These are phyloP conservation scores for Holothuria scabra DNA, from an alignment of 53 echinoderm and acorn worm species.

Conservation along the genomic window DNA sequence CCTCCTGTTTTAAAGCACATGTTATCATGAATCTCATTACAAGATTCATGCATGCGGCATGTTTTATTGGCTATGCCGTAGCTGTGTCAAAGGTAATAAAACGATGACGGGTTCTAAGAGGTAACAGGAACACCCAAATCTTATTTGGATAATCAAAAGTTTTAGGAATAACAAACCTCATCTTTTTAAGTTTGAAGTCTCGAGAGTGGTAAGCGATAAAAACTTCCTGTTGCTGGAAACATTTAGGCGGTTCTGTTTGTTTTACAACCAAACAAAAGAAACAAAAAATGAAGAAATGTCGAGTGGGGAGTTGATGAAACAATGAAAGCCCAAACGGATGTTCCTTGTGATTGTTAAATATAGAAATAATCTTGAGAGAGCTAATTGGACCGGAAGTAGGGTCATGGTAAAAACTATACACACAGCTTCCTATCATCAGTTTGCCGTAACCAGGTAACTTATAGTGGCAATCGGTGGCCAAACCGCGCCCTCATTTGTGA, in stretches of 20 bases:
- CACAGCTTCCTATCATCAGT: too few relatives aligned
- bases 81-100: constrained; percentile 23
- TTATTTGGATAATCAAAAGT: constrained; percentile 20
- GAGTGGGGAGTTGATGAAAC: constrained; percentile 33
- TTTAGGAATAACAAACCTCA: constrained; percentile 10
- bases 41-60: too few relatives aligned
- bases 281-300: constrained; percentile 7
- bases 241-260: constrained; percentile 43
- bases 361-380: neutral
- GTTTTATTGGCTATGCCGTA: too few relatives aligned
- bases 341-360: constrained; percentile 9
- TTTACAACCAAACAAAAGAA: constrained; percentile 42
- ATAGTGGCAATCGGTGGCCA: too few relatives aligned
- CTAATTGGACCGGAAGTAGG: constrained; percentile 9
- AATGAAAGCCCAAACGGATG: constrained; percentile 34
- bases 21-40: too few relatives aligned
- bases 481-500: too few relatives aligned
- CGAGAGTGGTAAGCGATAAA: constrained; percentile 15
- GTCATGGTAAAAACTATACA: constrained; percentile 25
- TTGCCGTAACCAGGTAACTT: too few relatives aligned
- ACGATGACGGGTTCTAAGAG: constrained; percentile 21
- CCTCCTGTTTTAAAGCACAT: too few relatives aligned
- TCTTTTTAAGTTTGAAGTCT: constrained; percentile 12
- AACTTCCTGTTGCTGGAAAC: constrained; percentile 30
- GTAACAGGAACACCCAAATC: constrained; percentile 19